These are phyloP conservation scores for Lagenorhynchus albirostris DNA, from an alignment of 2,113 vertebrate genomes.

Conservation along the genomic window DNA sequence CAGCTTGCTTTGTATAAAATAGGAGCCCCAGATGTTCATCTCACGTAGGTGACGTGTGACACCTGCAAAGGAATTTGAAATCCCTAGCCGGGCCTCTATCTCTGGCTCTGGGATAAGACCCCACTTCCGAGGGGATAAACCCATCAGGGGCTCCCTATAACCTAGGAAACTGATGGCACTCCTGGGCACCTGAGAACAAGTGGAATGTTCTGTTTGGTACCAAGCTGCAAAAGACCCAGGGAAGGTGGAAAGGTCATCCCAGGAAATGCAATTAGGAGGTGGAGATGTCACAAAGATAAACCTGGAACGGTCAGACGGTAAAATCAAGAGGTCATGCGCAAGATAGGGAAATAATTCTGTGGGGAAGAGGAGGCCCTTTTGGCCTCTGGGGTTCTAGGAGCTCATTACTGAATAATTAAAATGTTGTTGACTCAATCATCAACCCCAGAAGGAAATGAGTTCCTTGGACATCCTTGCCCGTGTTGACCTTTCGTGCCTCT, in stretches of 20 bases:
- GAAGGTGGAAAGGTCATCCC: background rate
- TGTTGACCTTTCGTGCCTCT: background rate
- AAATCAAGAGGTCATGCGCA: background rate
- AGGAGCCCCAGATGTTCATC: background rate
- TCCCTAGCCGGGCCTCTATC: background rate
- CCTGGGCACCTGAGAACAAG: rapidly evolving
- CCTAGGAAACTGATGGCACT: rapidly evolving
- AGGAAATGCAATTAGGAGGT: background rate
- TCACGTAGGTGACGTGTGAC: background rate
- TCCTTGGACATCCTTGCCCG: background rate
- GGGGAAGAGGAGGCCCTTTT: rapidly evolving
- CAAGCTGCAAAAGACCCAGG: rapidly evolving
- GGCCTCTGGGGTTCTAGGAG: background rate
- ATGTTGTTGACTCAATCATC: background rate
- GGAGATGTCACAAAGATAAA: background rate
- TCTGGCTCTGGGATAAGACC: background rate
- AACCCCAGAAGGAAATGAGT: background rate
- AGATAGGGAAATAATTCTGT: rapidly evolving
- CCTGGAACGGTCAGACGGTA: rapidly evolving
- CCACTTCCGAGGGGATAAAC: background rate
- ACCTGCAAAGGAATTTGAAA: background rate
- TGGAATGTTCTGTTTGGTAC: background rate
- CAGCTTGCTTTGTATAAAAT: background rate
- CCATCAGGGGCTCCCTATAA: rapidly evolving
- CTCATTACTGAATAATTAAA: background rate